Evolutionary conservation across 2,797 vertebrate species (phyloP), one percentile per base, ranked within the genome.

Genomic region (Morus bassanus): DNA sequence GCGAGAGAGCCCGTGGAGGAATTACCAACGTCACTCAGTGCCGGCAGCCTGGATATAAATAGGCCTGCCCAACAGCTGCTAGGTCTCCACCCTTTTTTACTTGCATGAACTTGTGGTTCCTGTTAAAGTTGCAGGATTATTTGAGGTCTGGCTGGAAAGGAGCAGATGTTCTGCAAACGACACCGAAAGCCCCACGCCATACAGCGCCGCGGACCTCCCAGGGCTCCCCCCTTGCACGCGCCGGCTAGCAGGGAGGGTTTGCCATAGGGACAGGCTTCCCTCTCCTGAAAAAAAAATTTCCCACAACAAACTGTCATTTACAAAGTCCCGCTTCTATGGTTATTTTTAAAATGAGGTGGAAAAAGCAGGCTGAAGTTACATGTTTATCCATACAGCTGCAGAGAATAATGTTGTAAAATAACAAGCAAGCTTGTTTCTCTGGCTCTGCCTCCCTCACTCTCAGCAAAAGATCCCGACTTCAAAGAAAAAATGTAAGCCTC

Each of bases 61-160:
- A 93, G 93, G 74, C 37, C 85, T 85, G 81, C 70, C 85, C 37
- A 13, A 54, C 74, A 96, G 96, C 93, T 95, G 84, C 79, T 28
- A 50, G 79, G 45, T 91, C 76, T 82, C 88, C 95, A 95, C 86
- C 87, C 88, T 79, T 91, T 77, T 83, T 96, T 84, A 79, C 78
- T 96, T 76, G 60, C 70, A 50, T 95, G 95, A 97, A 93, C 95
- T 96, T 92, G 64, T 92, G 87, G 74, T 93, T 96, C 83, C 85
- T 90, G 85, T 87, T 93, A 74, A 74, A 84, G 59, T 69, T 90
- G 80, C 75, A 54, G 74, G 75, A 93, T 94, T 95, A 72, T 89
- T 92, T 91, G 83, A 95, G 91, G 80, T 83, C 79, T 69, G 54
- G 89, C 94, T 97, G 86, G 84, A 75, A 87, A 91, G 69, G 72